phyloP scores from a whole-genome alignment of 1,140 invertebrate genomes.

The Drosophila rhopaloa region DNA sequence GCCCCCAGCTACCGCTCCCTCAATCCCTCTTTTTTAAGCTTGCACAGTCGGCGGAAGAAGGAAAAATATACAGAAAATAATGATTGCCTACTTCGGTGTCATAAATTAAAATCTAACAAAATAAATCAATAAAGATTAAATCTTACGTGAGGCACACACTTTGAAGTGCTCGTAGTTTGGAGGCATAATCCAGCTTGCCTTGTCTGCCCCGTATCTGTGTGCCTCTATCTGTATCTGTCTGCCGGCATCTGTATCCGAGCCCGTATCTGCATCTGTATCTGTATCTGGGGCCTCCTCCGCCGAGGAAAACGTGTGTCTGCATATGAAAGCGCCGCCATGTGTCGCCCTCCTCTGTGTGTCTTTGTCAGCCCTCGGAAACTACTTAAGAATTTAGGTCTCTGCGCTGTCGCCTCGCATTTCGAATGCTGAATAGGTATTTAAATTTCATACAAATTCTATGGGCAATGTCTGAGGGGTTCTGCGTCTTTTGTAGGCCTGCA shows the following conservation, averaged over 20 bases:
- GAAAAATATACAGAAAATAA: slow-evolving; percentile 45
- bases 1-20: not conserved
- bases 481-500: slow-evolving; percentile 56
- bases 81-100: slow-evolving; percentile 77
- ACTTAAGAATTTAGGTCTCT: slow-evolving; percentile 83
- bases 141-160: slow-evolving; percentile 65
- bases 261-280: slow-evolving; percentile 38
- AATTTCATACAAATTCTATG: slow-evolving; percentile 83
- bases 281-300: slow-evolving; percentile 61
- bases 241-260: slow-evolving; percentile 35
- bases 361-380: slow-evolving; percentile 75
- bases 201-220: slow-evolving; percentile 33
- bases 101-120: slow-evolving; percentile 84
- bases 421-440: slow-evolving; percentile 83
- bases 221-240: slow-evolving; percentile 35
- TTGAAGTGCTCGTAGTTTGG: slow-evolving; percentile 31
- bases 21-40: not conserved
- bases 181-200: slow-evolving; percentile 74
- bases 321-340: slow-evolving; percentile 70
- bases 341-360: slow-evolving; percentile 38
- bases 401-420: slow-evolving; percentile 79
- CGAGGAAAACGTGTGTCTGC: slow-evolving; percentile 72
- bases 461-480: slow-evolving; percentile 55
- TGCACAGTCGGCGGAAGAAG: slow-evolving; percentile 1
- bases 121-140: slow-evolving; percentile 84